A percentile compares a stretch with the other conserved stretches of the same genome.
These are phyloP conservation scores for Rhyacophila brunnea DNA, from an alignment of 1,140 invertebrate genomes.

Conservation along the genomic window DNA sequence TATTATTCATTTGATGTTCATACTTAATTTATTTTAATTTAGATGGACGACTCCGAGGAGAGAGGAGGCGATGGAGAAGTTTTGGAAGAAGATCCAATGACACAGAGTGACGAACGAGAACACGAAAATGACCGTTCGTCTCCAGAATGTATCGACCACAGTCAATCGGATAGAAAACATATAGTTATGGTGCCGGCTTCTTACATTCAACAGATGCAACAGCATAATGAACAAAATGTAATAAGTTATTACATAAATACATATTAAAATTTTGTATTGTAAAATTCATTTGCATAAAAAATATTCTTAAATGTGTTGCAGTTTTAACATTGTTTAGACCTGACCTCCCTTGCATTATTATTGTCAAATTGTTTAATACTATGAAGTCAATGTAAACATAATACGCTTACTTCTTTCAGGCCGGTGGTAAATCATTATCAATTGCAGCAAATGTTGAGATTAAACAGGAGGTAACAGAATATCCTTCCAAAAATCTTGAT, in stretches of 20 bases:
- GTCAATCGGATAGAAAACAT: slow-evolving; percentile 19
- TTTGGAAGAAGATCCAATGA: slow-evolving; percentile 1
- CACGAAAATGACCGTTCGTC: neutral
- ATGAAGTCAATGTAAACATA: too few relatives aligned
- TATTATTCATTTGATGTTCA: too few relatives aligned
- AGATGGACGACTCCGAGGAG: too few relatives aligned
- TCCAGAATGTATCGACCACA: neutral
- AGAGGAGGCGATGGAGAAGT: slow-evolving; percentile 11
- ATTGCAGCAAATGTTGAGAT: slow-evolving; percentile 23
- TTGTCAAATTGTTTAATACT: too few relatives aligned
- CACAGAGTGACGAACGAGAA: neutral
- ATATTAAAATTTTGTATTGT: too few relatives aligned
- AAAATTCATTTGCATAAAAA: too few relatives aligned
- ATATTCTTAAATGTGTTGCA: too few relatives aligned
- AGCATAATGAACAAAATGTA: slow-evolving; percentile 2
- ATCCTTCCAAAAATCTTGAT: slow-evolving; percentile 18
- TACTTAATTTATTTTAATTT: too few relatives aligned
- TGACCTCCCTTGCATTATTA: too few relatives aligned
- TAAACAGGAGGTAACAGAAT: slow-evolving; percentile 24
- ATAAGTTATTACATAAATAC: neutral
- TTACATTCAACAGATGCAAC: slow-evolving; percentile 24
- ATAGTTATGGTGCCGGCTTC: slow-evolving; percentile 25
- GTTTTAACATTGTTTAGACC: too few relatives aligned
- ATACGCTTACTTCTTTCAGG: slow-evolving; percentile 6
- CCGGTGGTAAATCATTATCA: slow-evolving; percentile 14